These are phyloP conservation scores for Orchesella cincta DNA, from an alignment of 1,140 invertebrate genomes.

Conservation along the genomic window DNA sequence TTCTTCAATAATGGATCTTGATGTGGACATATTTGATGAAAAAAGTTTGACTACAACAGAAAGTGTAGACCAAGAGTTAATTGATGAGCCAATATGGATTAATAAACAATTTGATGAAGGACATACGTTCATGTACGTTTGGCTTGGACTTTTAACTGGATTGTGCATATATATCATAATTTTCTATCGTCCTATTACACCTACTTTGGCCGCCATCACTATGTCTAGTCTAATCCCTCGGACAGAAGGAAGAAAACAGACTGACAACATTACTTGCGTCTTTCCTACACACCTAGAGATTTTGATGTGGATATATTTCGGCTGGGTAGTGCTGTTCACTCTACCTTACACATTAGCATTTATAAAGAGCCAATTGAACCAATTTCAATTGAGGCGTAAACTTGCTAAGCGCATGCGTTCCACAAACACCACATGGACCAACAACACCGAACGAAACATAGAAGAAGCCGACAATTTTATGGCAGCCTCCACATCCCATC, in stretches of 20 bases:
- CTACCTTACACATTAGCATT: neutral
- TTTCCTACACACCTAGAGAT: neutral
- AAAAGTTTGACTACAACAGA: neutral
- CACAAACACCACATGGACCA: no score
- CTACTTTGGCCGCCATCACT: neutral
- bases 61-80: neutral
- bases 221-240: neutral
- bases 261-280: neutral
- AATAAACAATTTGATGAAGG: neutral
- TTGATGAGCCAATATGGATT: neutral
- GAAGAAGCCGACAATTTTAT: no score
- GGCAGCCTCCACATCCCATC: no score
- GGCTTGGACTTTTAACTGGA: neutral
- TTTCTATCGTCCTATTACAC: neutral
- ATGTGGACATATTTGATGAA: neutral
- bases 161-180: neutral
- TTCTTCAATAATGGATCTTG: neutral
- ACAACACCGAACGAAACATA: no score
- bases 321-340: neutral
- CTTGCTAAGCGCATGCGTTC: no score
- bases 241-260: neutral
- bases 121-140: neutral
- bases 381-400: neutral
- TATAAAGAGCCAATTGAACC: neutral
- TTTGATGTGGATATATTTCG: neutral